Conservation (phyloP, 2,888 invertebrate species). For the Stenodera caucasica region DNA sequence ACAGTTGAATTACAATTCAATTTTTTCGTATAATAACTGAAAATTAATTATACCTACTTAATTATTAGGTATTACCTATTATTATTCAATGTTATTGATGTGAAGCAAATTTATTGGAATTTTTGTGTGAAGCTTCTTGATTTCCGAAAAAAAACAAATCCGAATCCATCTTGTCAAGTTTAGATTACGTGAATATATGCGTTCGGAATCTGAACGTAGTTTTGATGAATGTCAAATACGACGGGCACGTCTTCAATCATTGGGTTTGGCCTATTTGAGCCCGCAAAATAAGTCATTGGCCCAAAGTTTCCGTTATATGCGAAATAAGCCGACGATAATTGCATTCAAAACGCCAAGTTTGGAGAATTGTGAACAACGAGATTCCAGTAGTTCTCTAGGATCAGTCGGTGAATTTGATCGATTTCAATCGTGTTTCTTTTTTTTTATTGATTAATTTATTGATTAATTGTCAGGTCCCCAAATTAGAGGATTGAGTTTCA, state of each 20-base stretch:
- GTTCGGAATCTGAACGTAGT: constrained; percentile 79
- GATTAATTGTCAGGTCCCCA: constrained; percentile 41
- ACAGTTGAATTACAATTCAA: too few species aligned
- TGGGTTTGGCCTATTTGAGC: constrained; percentile 70
- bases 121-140: background rate
- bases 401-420: constrained; percentile 58
- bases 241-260: constrained; percentile 64
- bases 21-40: too few species aligned
- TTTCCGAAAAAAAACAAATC: background rate
- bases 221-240: constrained; percentile 70
- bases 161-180: constrained; percentile 28
- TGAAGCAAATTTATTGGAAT: too few species aligned
- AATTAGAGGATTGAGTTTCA: constrained; percentile 45
- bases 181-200: constrained; percentile 70
- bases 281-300: constrained; percentile 80
- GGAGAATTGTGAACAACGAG: constrained; percentile 67
- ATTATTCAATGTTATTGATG: too few species aligned
- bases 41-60: too few species aligned
- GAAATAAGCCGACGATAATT: constrained; percentile 85
- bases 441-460: too few species aligned
- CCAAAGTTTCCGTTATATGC: constrained; percentile 87
- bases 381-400: constrained; percentile 62
- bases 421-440: too few species aligned
- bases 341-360: constrained; percentile 83
- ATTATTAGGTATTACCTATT: too few species aligned